Evolutionary conservation across 1,140 invertebrate species (phyloP).

Genomic region (Platyscapa corneri): DNA sequence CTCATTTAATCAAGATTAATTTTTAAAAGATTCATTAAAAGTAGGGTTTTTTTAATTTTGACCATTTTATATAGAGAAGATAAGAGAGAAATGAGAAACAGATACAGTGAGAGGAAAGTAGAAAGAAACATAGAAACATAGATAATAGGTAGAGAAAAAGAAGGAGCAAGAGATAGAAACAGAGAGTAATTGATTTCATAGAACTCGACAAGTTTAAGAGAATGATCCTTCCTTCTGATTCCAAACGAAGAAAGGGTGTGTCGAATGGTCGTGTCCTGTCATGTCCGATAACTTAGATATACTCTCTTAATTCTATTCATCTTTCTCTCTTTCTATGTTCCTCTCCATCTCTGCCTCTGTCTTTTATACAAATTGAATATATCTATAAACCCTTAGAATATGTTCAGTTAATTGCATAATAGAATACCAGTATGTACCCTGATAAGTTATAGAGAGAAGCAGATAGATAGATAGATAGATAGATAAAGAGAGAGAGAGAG

Average conservation of each 20-base stretch:
- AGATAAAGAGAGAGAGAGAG: too few relatives aligned
- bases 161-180: neutral
- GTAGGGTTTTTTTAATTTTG: too few relatives aligned
- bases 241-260: conserved; percentile 75
- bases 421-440: conserved; percentile 69
- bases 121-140: conserved; percentile 1
- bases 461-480: too few relatives aligned
- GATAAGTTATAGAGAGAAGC: too few relatives aligned
- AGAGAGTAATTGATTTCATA: conserved; percentile 48
- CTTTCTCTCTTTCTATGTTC: neutral
- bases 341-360: too few relatives aligned
- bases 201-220: conserved; percentile 58
- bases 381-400: conserved; percentile 64
- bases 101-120: conserved; percentile 59
- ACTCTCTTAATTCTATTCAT: conserved; percentile 63
- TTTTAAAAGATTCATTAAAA: conserved; percentile 6
- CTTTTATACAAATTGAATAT: neutral
- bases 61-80: too few relatives aligned
- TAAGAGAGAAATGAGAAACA: too few relatives aligned
- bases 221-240: conserved; percentile 66
- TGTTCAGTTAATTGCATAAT: conserved; percentile 73
- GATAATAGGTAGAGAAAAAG: conserved; percentile 50
- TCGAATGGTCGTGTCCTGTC: conserved; percentile 73
- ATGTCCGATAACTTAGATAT: conserved; percentile 73
- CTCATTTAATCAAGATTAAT: neutral